These are phyloP conservation scores for Didymodactylos carnosus DNA, from an alignment of 2,888 invertebrate genomes.

Conservation along the genomic window DNA sequence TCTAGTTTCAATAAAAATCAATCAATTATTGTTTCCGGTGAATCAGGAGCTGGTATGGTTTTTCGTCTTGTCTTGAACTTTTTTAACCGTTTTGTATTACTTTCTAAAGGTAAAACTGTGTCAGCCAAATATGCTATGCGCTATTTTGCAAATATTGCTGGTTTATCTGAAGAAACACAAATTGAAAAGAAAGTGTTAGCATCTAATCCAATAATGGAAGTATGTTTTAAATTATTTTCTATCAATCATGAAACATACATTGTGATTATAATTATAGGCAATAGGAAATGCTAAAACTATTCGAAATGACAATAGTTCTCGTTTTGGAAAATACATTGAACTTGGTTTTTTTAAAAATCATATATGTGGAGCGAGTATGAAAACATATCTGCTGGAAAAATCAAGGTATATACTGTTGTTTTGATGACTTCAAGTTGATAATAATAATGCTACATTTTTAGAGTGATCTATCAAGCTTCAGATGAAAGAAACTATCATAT, in stretches of 20 bases:
- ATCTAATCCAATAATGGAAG: slow-evolving; percentile 95
- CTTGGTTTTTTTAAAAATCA: slow-evolving; percentile 64
- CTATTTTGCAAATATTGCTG: slow-evolving; percentile 81
- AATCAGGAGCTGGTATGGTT: slow-evolving; percentile 91
- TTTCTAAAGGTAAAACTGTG: slow-evolving; percentile 96
- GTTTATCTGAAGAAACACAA: slow-evolving; percentile 48
- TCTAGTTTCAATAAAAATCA: slow-evolving; percentile 42
- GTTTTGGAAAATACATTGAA: slow-evolving; percentile 81
- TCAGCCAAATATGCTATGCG: slow-evolving; percentile 97
- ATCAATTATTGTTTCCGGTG: slow-evolving; percentile 60
- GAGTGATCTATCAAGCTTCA: slow-evolving; percentile 67
- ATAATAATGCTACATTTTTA: too few species aligned
- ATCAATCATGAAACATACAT: background rate
- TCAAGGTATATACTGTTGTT: too few species aligned
- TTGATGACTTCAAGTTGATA: too few species aligned
- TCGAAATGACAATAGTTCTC: slow-evolving; percentile 86
- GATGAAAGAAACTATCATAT: slow-evolving; percentile 93
- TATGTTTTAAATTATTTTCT: background rate
- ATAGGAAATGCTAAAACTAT: slow-evolving; percentile 88
- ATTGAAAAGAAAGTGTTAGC: slow-evolving; percentile 77
- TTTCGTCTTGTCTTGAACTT: too few species aligned
- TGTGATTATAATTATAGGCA: background rate
- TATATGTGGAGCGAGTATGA: slow-evolving; percentile 80
- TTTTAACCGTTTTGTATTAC: too few species aligned
- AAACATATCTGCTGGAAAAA: slow-evolving; percentile 88